phyloP scores from a whole-genome alignment of 2,888 invertebrate species.

The Tenthredo mesomela region DNA sequence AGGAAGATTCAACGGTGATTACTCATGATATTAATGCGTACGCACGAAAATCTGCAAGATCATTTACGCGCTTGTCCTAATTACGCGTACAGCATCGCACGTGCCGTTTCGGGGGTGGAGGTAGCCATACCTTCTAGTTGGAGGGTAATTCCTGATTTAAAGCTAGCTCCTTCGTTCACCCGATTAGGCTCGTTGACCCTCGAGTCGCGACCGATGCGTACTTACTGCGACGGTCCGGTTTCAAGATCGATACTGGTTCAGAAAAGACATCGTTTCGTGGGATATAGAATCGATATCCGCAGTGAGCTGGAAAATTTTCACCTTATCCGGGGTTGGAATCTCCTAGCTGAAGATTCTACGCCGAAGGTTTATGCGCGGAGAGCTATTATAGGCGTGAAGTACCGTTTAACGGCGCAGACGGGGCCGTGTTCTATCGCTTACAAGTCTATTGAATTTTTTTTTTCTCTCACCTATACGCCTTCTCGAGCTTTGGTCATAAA shows the following conservation, averaged over 20 bases:
- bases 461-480: slow-evolving; percentile 53
- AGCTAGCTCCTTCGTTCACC: slow-evolving; percentile 17
- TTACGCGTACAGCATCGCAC: neutral
- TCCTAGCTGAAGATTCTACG: slow-evolving; percentile 35
- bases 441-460: slow-evolving; percentile 72
- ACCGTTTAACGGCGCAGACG: slow-evolving; percentile 51
- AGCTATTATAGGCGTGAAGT: slow-evolving; percentile 48
- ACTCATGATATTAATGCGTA: neutral
- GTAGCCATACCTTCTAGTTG: neutral
- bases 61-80: slow-evolving; percentile 13
- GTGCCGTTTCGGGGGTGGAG: neutral
- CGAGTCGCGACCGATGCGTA: slow-evolving; percentile 43
- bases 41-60: neutral
- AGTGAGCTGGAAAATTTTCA: slow-evolving; percentile 40
- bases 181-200: slow-evolving; percentile 45
- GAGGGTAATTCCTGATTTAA: slow-evolving; percentile 27
- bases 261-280: slow-evolving; percentile 36
- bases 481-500: slow-evolving; percentile 63
- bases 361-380: slow-evolving; percentile 47
- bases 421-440: slow-evolving; percentile 72
- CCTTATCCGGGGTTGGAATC: slow-evolving; percentile 27
- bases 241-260: slow-evolving; percentile 40
- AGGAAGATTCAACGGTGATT: neutral
- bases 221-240: slow-evolving; percentile 22
- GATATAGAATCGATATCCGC: slow-evolving; percentile 46